phyloP scores from a whole-genome alignment of 2,888 invertebrate genomes.

The Harpalus rufipes region DNA sequence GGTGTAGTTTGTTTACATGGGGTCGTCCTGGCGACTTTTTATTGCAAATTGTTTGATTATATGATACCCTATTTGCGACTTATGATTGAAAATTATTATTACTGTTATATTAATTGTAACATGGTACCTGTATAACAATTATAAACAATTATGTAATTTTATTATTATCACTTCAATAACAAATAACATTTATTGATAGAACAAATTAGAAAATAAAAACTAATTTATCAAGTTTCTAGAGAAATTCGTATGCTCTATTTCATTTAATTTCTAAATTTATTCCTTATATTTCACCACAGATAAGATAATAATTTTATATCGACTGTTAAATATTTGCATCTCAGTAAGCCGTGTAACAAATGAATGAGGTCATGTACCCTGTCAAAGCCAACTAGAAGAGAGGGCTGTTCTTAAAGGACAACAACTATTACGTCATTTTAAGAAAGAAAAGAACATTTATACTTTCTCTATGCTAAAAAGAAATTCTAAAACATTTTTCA shows the following conservation, averaged over 20 bases:
- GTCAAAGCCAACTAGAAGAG: neutral
- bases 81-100: no score
- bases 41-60: neutral
- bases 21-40: neutral
- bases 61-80: no score
- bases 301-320: no score
- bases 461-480: neutral
- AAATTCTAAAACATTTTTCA: neutral
- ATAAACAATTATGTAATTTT: no score
- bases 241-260: neutral
- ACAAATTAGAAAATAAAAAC: neutral
- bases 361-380: conserved; percentile 1
- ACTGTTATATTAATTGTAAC: neutral
- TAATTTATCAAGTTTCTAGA: neutral
- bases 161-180: no score
- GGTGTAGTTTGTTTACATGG: no score
- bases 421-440: neutral
- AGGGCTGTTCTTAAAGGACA: neutral
- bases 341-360: neutral
- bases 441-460: neutral
- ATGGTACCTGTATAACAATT: neutral
- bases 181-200: no score
- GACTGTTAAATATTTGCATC: neutral
- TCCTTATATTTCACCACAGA: no score
- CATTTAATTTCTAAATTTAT: neutral